These are phyloP conservation scores for Falco rusticolus DNA, from an alignment of 2,797 vertebrate genomes.

Conservation along the genomic window DNA sequence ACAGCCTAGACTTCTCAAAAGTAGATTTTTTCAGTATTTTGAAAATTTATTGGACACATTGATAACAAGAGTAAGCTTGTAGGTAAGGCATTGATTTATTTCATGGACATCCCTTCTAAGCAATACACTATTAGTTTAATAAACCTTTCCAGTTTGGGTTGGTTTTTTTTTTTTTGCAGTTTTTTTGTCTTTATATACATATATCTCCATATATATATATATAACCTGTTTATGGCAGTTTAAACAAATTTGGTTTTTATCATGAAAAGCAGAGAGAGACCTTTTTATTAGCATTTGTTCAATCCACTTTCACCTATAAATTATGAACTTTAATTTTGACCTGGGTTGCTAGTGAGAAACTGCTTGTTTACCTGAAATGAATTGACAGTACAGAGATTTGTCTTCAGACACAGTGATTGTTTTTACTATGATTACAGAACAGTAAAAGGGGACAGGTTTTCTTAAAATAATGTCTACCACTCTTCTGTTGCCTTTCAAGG, in stretches of 20 bases:
- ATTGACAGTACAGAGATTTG: neutral
- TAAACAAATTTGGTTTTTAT: neutral
- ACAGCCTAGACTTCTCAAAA: neutral
- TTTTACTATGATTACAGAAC: neutral
- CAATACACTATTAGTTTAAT: slow-evolving; percentile 27
- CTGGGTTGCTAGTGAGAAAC: neutral
- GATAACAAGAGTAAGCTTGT: neutral
- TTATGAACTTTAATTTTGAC: neutral
- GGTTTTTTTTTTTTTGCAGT: too few species aligned
- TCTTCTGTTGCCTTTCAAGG: neutral
- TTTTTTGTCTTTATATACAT: neutral
- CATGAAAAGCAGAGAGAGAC: neutral
- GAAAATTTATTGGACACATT: neutral
- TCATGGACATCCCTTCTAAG: neutral
- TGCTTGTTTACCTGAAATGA: neutral
- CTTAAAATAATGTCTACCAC: neutral
- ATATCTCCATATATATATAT: too few species aligned
- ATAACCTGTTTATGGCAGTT: neutral
- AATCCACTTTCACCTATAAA: neutral
- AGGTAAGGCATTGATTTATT: slow-evolving; percentile 32
- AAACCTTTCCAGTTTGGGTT: neutral
- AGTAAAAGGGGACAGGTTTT: neutral
- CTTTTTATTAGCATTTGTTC: neutral
- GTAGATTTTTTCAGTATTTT: neutral
- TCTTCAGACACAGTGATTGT: neutral